Evolutionary conservation across 2,113 vertebrate genomes (phyloP), one percentile per base, ranked within the genome.

Genomic region (Calypte anna): DNA sequence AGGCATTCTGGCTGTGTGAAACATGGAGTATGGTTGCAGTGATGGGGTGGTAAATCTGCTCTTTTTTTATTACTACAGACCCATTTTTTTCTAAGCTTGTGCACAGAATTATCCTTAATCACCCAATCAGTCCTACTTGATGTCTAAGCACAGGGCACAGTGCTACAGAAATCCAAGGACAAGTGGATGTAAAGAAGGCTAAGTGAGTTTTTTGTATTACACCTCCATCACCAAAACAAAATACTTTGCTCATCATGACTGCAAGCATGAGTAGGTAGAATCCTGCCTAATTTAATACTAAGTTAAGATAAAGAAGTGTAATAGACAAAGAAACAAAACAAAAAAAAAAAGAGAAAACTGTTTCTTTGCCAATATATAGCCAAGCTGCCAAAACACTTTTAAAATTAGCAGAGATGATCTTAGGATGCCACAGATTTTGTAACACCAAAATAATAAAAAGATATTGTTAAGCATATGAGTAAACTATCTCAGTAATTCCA

Each of bases 111-210:
- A 93, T 57, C 76, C 53, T 90, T 88, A 72, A 88, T 87, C 66
- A 87, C 46, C 46, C 64, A 91, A 40, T 82, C 57, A 67, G 59
- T 86, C 50, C 91, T 72, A 57, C 33, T 13, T 68, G 21, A 59
- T 72, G 73, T 72, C 73, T 88, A 77, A 78, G 53, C 64, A 64
- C 61, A 43, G 55, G 81, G 77, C 27, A 46, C 19, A 25, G 57
- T 53, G 51, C 85, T 83, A 53, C 8, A 83, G 64, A 70, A 91
- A 86, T 38, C 78, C 59, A 96, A 93, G 61, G 79, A 81, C 80
- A 92, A 84, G 80, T 50, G 61, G 57, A 50, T 78, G 81, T 21
- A 53, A 68, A 92, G 40, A 94, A 86, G 54, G 70, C 33, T 76
- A 55, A 90, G 57, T 59, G 73, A 74, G 8, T n/a, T 91, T 94